Evolutionary conservation across 2,797 vertebrate genomes (phyloP), one percentile per base, ranked within the genome.

Genomic region (Enteromius argenteus): DNA sequence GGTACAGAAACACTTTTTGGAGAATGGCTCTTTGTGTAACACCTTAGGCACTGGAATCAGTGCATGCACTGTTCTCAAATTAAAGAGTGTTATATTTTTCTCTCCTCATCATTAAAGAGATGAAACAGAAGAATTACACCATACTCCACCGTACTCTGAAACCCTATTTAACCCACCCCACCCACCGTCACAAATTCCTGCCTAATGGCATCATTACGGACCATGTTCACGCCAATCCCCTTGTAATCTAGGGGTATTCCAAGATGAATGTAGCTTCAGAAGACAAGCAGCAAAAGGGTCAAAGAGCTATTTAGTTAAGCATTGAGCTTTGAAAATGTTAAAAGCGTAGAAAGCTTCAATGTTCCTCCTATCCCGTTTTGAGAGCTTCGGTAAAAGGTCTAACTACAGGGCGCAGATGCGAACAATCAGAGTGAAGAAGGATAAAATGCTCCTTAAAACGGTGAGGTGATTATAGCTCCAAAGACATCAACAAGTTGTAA

Each of bases 121-220:
- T 90, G 89, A 93, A 91, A 92, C 86, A 79, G 79, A 83, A 88
- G 87, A 89, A 87, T 87, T 85, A 86, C 87, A 90, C 81, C 87
- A 89, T 86, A 86, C 83, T 89, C 85, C 66, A 87, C 85, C 89
- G 86, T 88, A 87, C 88, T 89, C 89, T 78, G 68, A 86, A 89
- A 79, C 89, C 85, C 39, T 37, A 46, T 62, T 74, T 42, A 66
- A 23, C 37, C 44, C 11, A 23, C 69, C 86, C 86, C 90, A 91
- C 90, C 90, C 87, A 86, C 89, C 90, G 89, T 79, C 90, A 85
- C 89, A 90, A 94, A 96, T 96, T 96, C 95, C 93, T 92, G 88
- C 87, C 91, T 95, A 95, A 95, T 95, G 89, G 94, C 93, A 94
- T 95, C 93, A 95, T 94, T 93, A 94, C 90, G 93, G 91, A 92